A percentile compares a stretch with the other conserved stretches of the same genome.
Conservation (phyloP, 2,888 invertebrate species). For the Thereva unica region DNA sequence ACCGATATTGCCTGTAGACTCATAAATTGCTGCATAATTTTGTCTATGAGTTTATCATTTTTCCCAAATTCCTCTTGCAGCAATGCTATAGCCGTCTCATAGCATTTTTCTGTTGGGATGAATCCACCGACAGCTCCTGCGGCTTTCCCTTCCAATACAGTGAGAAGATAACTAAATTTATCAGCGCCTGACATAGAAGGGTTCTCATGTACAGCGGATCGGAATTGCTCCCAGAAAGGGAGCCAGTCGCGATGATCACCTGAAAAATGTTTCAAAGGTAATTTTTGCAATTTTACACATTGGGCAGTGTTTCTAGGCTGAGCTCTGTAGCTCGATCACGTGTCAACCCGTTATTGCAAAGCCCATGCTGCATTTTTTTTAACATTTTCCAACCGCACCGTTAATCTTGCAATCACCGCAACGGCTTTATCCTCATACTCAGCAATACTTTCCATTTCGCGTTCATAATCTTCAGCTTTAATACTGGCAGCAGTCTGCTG, state of each 20-base stretch:
- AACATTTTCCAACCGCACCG: neutral
- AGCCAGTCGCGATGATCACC: slow-evolving; percentile 2
- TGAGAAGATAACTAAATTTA: slow-evolving; percentile 3
- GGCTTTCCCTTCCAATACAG: neutral
- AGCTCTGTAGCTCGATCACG: neutral
- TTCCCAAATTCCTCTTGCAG: neutral
- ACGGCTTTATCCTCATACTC: slow-evolving; percentile 8
- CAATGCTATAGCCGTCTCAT: too few relatives aligned
- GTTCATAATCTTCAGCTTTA: neutral
- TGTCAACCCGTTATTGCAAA: too few relatives aligned
- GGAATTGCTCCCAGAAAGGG: slow-evolving; percentile 16
- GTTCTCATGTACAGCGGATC: slow-evolving; percentile 1
- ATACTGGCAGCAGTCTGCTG: neutral
- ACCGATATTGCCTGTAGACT: neutral
- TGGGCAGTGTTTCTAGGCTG: neutral
- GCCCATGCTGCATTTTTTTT: neutral
- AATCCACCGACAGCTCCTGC: neutral
- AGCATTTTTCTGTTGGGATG: neutral
- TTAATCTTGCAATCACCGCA: neutral
- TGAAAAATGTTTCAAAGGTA: neutral
- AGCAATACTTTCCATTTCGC: neutral
- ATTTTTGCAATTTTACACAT: neutral
- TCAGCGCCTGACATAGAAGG: neutral
- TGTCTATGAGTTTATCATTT: neutral
- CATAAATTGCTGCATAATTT: neutral